Percentiles rank a stretch among this genome's conserved stretches.
These are phyloP conservation scores for Eleginops maclovinus DNA, from an alignment of 2,113 vertebrate genomes.

Conservation along the genomic window DNA sequence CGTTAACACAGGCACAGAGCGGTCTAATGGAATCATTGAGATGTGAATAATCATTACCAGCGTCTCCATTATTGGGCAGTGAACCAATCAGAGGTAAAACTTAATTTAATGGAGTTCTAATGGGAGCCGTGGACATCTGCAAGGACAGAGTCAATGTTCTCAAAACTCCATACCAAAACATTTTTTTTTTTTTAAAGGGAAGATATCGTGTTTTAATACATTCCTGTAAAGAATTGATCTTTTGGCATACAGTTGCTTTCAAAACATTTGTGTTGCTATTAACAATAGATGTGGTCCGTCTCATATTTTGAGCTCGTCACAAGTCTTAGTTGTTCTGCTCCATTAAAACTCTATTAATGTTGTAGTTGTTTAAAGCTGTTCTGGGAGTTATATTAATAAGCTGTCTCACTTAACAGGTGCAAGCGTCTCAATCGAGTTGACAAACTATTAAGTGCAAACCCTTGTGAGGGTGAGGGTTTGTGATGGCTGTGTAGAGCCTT, in stretches of 20 bases:
- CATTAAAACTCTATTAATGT: constrained; percentile 3
- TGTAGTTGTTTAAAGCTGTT: background rate
- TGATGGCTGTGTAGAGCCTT: background rate
- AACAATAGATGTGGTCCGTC: background rate
- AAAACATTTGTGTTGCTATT: background rate
- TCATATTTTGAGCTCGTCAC: background rate
- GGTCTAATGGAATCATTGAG: constrained; percentile 70
- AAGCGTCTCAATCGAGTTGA: background rate
- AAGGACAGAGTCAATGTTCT: constrained; percentile 31
- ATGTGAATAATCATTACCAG: constrained; percentile 74
- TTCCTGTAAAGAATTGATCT: background rate
- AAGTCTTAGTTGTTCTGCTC: constrained; percentile 4
- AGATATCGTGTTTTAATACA: background rate
- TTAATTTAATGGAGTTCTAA: constrained; percentile 52
- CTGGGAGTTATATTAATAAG: background rate
- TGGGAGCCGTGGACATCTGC: constrained; percentile 38
- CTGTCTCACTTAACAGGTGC: background rate
- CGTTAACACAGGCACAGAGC: constrained; percentile 19
- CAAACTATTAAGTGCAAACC: constrained; percentile 19
- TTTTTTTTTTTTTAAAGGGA: background rate
- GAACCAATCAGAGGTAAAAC: constrained; percentile 59
- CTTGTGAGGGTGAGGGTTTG: background rate
- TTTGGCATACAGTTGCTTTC: background rate
- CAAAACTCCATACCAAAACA: constrained; percentile 4
- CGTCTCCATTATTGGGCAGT: constrained; percentile 71